Conservation (phyloP, 2,113 vertebrate species). For the Cyphomyrus discorhynchus region DNA sequence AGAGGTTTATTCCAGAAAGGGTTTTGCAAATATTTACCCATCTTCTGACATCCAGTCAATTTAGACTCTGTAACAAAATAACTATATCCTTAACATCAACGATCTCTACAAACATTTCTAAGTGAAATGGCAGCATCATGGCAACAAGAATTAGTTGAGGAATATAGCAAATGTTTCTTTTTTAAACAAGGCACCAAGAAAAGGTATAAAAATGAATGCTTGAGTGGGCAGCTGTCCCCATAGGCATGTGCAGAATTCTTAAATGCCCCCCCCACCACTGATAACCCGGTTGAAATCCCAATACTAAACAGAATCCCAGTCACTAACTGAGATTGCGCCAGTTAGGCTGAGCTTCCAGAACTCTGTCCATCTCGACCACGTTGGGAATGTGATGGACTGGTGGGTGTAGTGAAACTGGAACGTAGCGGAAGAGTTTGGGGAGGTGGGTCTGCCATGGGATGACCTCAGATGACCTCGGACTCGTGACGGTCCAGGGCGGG, state of each 20-base stretch:
- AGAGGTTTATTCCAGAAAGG: background rate
- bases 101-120: background rate
- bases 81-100: background rate
- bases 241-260: background rate
- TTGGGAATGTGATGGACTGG: background rate
- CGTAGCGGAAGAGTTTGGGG: background rate
- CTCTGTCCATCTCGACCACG: background rate
- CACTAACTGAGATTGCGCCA: background rate
- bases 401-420: background rate
- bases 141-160: background rate
- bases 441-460: background rate
- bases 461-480: constrained; percentile 56
- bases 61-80: background rate
- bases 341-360: background rate
- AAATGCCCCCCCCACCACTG: background rate
- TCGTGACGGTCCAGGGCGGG: constrained; percentile 73
- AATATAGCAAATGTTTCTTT: background rate
- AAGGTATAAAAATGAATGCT: background rate
- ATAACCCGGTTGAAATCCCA: background rate
- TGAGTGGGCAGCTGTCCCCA: background rate
- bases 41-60: background rate
- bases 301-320: background rate
- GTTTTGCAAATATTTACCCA: background rate
- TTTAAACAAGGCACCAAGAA: background rate
- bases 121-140: background rate